Evolutionary conservation across 2,888 invertebrate genomes (phyloP).

Genomic region (Coleophora flavipennella): DNA sequence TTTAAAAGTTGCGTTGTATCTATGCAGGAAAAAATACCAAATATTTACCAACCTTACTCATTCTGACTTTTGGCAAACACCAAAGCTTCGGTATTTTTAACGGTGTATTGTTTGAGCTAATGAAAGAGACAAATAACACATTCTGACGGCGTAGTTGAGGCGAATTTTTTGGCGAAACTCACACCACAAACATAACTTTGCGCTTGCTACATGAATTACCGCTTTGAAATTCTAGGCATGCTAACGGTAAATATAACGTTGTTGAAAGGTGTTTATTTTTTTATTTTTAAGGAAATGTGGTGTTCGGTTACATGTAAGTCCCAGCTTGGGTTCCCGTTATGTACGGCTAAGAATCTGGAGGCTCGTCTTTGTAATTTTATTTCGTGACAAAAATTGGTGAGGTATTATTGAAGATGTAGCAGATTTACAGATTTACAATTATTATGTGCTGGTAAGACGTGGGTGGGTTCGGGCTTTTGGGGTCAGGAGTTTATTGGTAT

Average conservation of each 20-base stretch:
- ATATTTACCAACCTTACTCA: neutral
- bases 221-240: neutral
- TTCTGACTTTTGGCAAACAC: conserved; percentile 14
- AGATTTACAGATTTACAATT: no score
- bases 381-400: conserved; percentile 1
- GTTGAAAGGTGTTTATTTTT: conserved; percentile 24
- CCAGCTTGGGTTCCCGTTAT: conserved; percentile 39
- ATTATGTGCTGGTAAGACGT: no score
- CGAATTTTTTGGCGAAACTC: conserved; percentile 31
- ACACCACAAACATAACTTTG: conserved; percentile 10
- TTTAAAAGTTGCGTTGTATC: no score
- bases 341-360: conserved; percentile 7
- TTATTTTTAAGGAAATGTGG: conserved; percentile 48
- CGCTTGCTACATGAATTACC: neutral
- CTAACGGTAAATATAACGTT: neutral
- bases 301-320: conserved; percentile 39
- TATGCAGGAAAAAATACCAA: no score
- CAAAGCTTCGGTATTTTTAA: conserved; percentile 41
- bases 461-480: no score
- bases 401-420: no score
- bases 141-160: conserved; percentile 45
- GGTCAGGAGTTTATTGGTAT: no score
- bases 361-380: neutral
- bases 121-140: conserved; percentile 54
- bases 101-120: conserved; percentile 55